A percentile compares a stretch with the other conserved stretches of the same genome.
Conservation (phyloP, 2,113 vertebrate genomes). For the Pomatostomus ruficeps region DNA sequence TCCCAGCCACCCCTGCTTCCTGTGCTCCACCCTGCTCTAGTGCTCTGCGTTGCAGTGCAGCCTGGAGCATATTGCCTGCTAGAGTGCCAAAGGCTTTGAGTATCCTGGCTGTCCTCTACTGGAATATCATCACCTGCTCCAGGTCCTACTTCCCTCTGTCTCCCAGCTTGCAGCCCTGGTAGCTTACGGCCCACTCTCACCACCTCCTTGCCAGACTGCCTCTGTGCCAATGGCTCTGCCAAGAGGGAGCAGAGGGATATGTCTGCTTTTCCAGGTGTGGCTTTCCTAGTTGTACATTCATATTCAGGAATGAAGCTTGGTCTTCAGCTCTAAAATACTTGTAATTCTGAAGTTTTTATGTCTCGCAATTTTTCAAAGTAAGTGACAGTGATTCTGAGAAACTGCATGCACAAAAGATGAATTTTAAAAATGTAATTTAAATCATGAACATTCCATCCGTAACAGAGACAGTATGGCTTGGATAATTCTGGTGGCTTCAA, state of each 20-base stretch:
- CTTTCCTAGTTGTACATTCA: background rate
- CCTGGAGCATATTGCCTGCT: background rate
- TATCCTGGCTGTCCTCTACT: background rate
- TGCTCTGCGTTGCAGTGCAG: background rate
- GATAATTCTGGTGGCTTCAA: constrained; percentile 86
- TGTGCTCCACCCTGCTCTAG: background rate
- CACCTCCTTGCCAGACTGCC: background rate
- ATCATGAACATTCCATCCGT: background rate
- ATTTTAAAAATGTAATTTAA: background rate
- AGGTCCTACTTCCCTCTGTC: background rate
- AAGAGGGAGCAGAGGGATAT: background rate
- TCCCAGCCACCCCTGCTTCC: background rate
- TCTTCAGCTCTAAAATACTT: background rate
- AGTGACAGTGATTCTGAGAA: background rate
- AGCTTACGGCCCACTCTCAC: background rate
- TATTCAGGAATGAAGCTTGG: background rate
- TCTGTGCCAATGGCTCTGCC: background rate
- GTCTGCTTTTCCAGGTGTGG: background rate
- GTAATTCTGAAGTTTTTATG: background rate
- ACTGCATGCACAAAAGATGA: background rate
- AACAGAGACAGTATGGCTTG: constrained; percentile 86
- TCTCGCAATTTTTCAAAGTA: background rate
- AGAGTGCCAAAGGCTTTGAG: background rate
- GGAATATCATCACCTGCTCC: background rate
- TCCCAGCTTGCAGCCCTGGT: background rate